Base-by-base conservation (phyloP, 2,797 vertebrate genomes). In the Danio albolineatus region DNA sequence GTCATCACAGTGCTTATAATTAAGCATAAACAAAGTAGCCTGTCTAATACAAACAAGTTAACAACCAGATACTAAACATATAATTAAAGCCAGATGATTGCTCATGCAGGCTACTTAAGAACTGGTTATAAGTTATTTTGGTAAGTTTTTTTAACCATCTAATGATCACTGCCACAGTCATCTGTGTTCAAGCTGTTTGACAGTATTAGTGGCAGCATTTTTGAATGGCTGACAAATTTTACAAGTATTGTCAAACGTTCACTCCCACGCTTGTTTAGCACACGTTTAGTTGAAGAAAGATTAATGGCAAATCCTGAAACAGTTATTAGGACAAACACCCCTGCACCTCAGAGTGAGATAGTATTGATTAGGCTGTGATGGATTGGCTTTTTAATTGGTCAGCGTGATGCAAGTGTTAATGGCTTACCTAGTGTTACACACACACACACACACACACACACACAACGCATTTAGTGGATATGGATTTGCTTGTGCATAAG, bases 281-380 rank as follows among this genome's bases (percentile, higher is more conserved):
- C 28, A 28, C 3, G 28, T 28, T 28, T 28, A 28, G 28, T 28
- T 28, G 28, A 28, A 28, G 28, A 28, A 28, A 41, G 44, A 53
- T 43, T 62, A 62, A 79, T 19, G 48, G 2, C 76, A 17, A 38
- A 14, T 71, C 46, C 48, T 28, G 43, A 60, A 60, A 41, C 28
- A 38, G 16, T 38, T 46, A 46, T 57, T 17, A 77, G 53, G 43
- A 48, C 62, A 19, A 60, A 59, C 53, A 48, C 10, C n/a, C 54
- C n/a, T 7, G 4, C 53, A 8, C 43, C 66, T 51, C 28, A 28
- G 46, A 70, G n/a, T 60, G 14, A 79, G 67, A 61, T 0, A 1
- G 39, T 54, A 79, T 79, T 64, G 77, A 79, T 79, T 54, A 73
- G 10, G 8, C 38, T 43, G 66, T 54, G 49, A 64, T 56, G 17